phyloP scores from a whole-genome alignment of 2,797 vertebrate species.

The Sebastes ruberrimus region DNA sequence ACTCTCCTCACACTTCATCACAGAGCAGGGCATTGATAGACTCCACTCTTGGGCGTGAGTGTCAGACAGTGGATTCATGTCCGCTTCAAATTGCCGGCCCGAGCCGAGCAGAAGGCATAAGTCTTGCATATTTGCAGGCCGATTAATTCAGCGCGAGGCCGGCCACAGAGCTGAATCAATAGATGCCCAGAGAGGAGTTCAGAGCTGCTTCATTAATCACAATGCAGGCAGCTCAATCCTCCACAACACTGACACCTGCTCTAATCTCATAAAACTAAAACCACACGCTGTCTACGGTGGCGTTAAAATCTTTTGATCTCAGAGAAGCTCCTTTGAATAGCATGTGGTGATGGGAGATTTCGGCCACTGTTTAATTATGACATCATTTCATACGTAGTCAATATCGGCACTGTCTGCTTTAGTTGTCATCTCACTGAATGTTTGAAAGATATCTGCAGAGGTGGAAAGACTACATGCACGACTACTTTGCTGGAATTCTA shows the following conservation, averaged over 20 bases:
- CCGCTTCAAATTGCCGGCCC: conserved; percentile 41
- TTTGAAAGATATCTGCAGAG: background rate
- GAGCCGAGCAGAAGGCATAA: conserved; percentile 42
- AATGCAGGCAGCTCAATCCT: conserved; percentile 47
- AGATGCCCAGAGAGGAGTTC: conserved; percentile 65
- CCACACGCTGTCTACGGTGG: conserved; percentile 27
- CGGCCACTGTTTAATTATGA: conserved; percentile 14
- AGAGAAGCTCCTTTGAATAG: conserved; percentile 23
- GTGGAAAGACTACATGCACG: background rate
- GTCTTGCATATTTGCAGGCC: conserved; percentile 72
- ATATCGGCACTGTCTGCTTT: background rate
- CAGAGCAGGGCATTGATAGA: conserved; percentile 35
- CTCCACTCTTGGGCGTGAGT: conserved; percentile 35
- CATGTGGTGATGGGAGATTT: conserved; percentile 18
- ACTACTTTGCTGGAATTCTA: background rate
- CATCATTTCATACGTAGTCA: conserved; percentile 6
- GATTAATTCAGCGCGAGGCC: conserved; percentile 67
- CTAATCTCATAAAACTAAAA: conserved; percentile 58
- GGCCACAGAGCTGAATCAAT: conserved; percentile 65
- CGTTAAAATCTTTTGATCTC: conserved; percentile 51
- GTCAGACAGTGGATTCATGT: conserved; percentile 67
- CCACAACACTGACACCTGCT: conserved; percentile 68
- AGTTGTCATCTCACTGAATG: background rate
- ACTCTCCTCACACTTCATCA: conserved; percentile 24
- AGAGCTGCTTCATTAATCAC: conserved; percentile 78